Conservation (phyloP, 2,797 vertebrate species). For the Silurus aristotelis region DNA sequence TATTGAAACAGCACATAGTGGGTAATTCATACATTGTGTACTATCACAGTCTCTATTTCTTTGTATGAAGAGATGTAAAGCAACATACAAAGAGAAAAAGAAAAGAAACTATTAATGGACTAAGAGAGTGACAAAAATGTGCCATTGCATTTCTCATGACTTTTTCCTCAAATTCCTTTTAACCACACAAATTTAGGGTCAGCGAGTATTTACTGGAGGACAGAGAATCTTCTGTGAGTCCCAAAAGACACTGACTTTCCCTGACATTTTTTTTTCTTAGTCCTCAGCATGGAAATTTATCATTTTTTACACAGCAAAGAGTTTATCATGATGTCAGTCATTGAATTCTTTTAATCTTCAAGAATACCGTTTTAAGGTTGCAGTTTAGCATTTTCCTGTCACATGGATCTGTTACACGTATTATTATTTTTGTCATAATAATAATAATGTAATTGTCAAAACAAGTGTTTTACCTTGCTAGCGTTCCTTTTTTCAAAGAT, state of each 20-base stretch:
- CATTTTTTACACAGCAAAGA: neutral
- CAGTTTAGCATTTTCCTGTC: too few relatives aligned
- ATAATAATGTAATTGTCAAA: neutral
- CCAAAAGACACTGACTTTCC: neutral
- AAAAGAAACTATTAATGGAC: neutral
- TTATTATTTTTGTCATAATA: too few relatives aligned
- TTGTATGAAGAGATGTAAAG: neutral
- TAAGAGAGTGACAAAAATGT: neutral
- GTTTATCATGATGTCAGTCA: too few relatives aligned
- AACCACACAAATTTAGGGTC: slow-evolving; percentile 48
- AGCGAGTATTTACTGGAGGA: slow-evolving; percentile 46
- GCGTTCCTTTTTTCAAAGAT: neutral
- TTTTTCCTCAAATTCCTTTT: slow-evolving; percentile 52
- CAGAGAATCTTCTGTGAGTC: slow-evolving; percentile 40
- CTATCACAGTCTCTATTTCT: neutral
- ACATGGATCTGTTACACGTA: neutral
- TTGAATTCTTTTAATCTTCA: neutral
- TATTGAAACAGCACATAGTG: too few relatives aligned
- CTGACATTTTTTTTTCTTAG: neutral
- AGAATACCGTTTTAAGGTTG: too few relatives aligned
- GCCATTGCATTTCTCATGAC: slow-evolving; percentile 46
- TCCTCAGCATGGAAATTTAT: neutral
- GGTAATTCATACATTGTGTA: neutral
- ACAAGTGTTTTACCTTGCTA: neutral
- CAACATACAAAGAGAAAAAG: neutral